phyloP scores from a whole-genome alignment of 2,113 vertebrate genomes.

The Pristiophorus japonicus region DNA sequence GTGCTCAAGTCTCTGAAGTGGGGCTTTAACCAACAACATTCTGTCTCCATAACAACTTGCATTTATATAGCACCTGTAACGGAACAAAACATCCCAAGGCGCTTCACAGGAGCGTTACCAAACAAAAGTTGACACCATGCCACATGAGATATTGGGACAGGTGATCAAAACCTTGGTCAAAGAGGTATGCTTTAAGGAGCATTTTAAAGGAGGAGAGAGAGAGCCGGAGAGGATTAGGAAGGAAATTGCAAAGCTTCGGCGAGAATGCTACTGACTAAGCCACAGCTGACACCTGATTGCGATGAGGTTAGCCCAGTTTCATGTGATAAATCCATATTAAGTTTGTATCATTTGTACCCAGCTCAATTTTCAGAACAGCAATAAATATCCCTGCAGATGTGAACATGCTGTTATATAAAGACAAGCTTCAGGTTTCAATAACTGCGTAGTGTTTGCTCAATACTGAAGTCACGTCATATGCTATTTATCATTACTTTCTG shows the following conservation, averaged over 20 bases:
- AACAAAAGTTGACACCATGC: background rate
- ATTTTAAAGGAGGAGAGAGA: background rate
- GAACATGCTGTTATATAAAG: background rate
- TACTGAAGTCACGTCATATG: background rate
- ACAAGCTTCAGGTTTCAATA: background rate
- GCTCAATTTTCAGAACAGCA: background rate
- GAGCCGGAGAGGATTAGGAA: background rate
- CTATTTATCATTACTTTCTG: background rate
- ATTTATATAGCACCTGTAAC: background rate
- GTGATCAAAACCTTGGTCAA: background rate
- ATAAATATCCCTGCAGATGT: background rate
- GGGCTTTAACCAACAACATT: background rate
- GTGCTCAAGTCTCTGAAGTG: background rate
- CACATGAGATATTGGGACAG: background rate
- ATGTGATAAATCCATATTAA: background rate
- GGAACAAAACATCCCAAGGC: background rate
- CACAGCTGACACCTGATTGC: background rate
- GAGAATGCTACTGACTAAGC: background rate
- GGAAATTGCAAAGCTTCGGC: background rate
- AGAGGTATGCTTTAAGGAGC: background rate
- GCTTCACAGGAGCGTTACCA: background rate
- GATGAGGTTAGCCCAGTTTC: background rate
- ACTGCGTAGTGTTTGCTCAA: background rate
- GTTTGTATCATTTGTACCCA: background rate
- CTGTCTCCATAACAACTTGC: background rate